Base-by-base conservation (phyloP, 2,888 invertebrate genomes). In the Mystacides longicornis region DNA sequence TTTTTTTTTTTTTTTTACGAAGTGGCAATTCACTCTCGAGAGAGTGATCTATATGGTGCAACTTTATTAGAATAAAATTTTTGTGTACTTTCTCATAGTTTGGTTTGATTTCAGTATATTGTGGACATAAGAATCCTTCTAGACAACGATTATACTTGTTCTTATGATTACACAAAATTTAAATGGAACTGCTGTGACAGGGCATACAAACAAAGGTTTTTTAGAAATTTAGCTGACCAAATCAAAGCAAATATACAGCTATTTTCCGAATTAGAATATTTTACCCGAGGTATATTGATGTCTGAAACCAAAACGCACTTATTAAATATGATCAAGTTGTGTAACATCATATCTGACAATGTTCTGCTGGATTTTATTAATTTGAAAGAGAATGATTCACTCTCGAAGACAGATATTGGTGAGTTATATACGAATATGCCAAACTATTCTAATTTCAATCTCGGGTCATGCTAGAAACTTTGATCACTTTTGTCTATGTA, bases 191-290 rank as follows among this genome's bases (percentile, higher is more conserved):
- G 14, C 4, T 37, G 37, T 14, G 14, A 4, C 3, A 37, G 7
- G 7, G 27, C 23, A 18, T 19, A 43, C 21, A 48, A 4, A 18
- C 37, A 23, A 23, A 16, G 5, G 42, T 56, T 37, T 50, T 56
- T 55, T 64, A 47, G 63, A 79, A 78, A 63, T 68, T 80, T 37
- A 52, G 76, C 77, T 2, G 65, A 68, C 2, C 73, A 73, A 62
- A 67, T 80, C 33, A 73, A 77, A 64, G 75, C 75, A 62, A 74
- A 76, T 62, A 65, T 68, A 58, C 64, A 72, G 21, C 64, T 78
- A 21, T 62, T 80, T 27, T 69, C 68, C 51, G 74, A 79, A 54
- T 62, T 79, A 56, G 79, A 79, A 65, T 65, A 70, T 37, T 65
- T 71, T 60, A 68, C 70, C 60, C 69, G 71, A 62, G 74, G 75